A percentile compares a stretch with the other conserved stretches of the same genome.
These are phyloP conservation scores for Sisor rabdophorus DNA, from an alignment of 2,113 vertebrate genomes.

Conservation along the genomic window DNA sequence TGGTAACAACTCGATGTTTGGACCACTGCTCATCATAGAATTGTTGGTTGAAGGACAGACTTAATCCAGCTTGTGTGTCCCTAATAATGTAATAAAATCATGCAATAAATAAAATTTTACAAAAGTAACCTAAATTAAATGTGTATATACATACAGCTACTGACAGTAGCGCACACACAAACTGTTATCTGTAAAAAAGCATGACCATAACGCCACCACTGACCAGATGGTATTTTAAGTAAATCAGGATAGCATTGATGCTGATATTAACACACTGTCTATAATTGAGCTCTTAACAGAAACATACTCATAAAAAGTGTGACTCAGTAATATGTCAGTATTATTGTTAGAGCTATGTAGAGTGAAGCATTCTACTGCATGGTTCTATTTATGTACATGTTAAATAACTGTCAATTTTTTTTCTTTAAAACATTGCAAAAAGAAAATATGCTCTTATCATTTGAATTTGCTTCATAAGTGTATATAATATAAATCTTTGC, in stretches of 20 bases:
- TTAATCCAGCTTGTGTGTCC: conserved; percentile 81
- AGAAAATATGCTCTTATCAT: not conserved
- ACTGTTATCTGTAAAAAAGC: not conserved
- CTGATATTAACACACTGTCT: not conserved
- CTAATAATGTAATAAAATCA: conserved; percentile 54
- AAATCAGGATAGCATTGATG: not conserved
- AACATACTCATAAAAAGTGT: not conserved
- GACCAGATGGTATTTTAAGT: not conserved
- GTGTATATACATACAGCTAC: not conserved
- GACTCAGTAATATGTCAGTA: not conserved
- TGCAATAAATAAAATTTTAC: not conserved
- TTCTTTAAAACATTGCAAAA: not conserved
- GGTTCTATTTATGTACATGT: not conserved
- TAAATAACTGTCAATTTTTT: not conserved
- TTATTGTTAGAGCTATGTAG: not conserved
- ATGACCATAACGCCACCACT: not conserved
- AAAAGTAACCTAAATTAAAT: not conserved
- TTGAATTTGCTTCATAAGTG: not conserved
- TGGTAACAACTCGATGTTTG: conserved; percentile 84
- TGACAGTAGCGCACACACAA: not conserved
- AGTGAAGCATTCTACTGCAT: not conserved
- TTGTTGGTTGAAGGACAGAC: conserved; percentile 81
- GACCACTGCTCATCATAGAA: conserved; percentile 89
- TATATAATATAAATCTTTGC: no score
- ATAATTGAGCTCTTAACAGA: not conserved